Evolutionary conservation across 1,140 invertebrate genomes (phyloP), one percentile per base, ranked within the genome.

Genomic region (Drosophila gunungcola): DNA sequence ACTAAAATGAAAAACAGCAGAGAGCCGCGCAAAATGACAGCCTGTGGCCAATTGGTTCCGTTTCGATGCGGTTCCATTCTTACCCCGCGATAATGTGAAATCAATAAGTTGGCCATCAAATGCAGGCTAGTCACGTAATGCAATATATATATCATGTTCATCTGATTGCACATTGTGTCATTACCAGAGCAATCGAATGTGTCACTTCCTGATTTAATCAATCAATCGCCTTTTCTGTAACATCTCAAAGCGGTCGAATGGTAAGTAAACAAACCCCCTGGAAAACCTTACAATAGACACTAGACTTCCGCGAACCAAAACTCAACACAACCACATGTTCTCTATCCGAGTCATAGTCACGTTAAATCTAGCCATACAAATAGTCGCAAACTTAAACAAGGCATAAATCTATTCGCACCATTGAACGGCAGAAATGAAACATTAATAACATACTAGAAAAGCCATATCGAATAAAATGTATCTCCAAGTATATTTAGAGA

Each of bases 381-480:
- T 74, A 70, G 54, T 77, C 49, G 76, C 64, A 73, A 54, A 78
- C 64, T 77, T 74, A 60, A 80, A 6, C 54, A 46, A 80, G 63
- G 45, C 64, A 85, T 86, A 82, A 86, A 82, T 86, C 83, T 60
- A 48, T 73, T 82, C 83, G 69, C 82, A 58, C 69, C 68, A 67
- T 43, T 62, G 73, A 85, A 67, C 61, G 68, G 13, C 58, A 64
- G 79, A 57, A 57, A 72, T 78, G 58, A 54, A 45, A 61, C 55
- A 78, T 81, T 78, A 86, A 85, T 86, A 78, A 86, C 32, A 55
- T 6, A 41, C 42, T 41, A 56, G 43, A 74, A 74, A 63, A 65
- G 43, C 49, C 64, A 70, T 70, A 75, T 57, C 45, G n/a, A 80
- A 68, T 63, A 25, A 57, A 43, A 76, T 55, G 58, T 34, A 53